Evolutionary conservation across 1,140 invertebrate species (phyloP).

Genomic region (Magallana angulata): DNA sequence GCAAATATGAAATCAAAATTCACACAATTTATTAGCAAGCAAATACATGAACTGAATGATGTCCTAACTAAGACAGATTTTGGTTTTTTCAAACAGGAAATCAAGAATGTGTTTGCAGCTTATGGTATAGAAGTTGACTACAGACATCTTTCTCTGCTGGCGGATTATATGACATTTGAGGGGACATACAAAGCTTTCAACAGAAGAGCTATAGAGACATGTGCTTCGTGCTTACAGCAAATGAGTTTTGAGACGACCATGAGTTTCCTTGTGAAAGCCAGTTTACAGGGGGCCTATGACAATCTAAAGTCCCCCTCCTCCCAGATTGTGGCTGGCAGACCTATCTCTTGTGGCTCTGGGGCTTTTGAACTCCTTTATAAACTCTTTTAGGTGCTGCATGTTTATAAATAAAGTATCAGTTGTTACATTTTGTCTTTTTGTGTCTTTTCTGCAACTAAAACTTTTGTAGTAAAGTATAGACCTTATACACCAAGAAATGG

Average conservation of each 20-base stretch:
- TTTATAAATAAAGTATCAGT: no score
- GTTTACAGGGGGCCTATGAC: constrained; percentile 86
- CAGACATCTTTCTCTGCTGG: constrained; percentile 93
- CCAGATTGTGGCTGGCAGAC: constrained; percentile 91
- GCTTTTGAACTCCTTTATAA: constrained; percentile 83
- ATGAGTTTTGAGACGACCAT: constrained; percentile 98
- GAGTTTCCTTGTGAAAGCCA: constrained; percentile 91
- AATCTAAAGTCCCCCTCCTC: constrained; percentile 91
- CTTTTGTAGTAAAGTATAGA: no score
- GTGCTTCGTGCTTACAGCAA: constrained; percentile 95
- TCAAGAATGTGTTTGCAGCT: constrained; percentile 94
- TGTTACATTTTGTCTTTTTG: no score
- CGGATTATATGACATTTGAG: constrained; percentile 98
- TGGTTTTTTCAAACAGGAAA: constrained; percentile 83
- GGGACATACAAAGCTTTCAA: constrained; percentile 94
- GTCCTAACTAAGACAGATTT: background rate
- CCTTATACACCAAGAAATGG: no score
- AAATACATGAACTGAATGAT: background rate
- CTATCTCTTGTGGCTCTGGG: constrained; percentile 91
- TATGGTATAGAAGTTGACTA: constrained; percentile 98
- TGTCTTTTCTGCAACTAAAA: no score
- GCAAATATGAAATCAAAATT: background rate
- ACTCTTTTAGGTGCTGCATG: constrained; percentile 32
- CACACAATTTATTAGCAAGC: background rate
- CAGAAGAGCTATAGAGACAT: constrained; percentile 91